These are phyloP conservation scores for Araneus ventricosus DNA, from an alignment of 1,140 invertebrate genomes.

Conservation along the genomic window DNA sequence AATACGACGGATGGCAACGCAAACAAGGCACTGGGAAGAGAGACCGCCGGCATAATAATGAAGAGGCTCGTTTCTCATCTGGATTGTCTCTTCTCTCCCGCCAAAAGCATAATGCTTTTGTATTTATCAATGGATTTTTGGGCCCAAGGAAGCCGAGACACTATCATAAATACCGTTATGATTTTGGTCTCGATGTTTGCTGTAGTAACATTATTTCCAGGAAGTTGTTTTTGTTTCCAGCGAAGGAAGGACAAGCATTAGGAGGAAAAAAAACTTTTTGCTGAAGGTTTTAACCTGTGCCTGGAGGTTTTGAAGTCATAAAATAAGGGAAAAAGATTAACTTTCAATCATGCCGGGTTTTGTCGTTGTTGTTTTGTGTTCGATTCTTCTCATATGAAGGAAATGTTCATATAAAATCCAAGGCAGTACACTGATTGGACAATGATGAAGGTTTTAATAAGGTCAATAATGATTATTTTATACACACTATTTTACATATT, in stretches of 20 bases:
- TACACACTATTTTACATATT: too few species aligned
- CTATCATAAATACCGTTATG: neutral
- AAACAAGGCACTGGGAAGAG: neutral
- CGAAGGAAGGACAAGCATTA: neutral
- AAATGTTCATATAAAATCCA: too few species aligned
- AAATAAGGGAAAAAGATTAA: too few species aligned
- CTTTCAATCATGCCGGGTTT: too few species aligned
- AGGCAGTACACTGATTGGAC: too few species aligned
- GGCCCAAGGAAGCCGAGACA: neutral
- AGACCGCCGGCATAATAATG: neutral
- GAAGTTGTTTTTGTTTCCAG: neutral
- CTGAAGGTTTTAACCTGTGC: too few species aligned
- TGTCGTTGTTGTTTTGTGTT: too few species aligned
- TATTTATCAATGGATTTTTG: neutral
- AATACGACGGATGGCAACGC: neutral
- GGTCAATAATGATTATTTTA: too few species aligned
- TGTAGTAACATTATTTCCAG: neutral
- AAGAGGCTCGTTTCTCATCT: neutral
- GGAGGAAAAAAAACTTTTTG: too few species aligned
- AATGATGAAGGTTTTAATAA: too few species aligned
- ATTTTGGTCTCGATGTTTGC: neutral
- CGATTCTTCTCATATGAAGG: too few species aligned
- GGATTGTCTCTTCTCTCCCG: neutral
- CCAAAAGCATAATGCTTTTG: neutral
- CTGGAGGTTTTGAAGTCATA: too few species aligned